Evolutionary conservation across 2,113 vertebrate genomes (phyloP).

Genomic region (Pyrgilauda ruficollis): DNA sequence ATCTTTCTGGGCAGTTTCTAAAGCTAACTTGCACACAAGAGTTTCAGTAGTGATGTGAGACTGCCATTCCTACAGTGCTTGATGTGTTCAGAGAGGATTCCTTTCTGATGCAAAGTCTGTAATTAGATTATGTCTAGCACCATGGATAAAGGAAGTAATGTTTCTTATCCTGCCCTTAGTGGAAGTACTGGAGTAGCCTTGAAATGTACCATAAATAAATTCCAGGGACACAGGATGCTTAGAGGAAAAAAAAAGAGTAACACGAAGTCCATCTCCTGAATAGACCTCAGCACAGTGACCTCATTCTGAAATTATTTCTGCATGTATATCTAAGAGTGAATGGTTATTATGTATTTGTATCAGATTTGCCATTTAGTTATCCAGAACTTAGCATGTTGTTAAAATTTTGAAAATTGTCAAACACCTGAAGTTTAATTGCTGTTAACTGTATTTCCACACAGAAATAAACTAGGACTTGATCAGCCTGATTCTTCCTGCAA

Average conservation of each 20-base stretch:
- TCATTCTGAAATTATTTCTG: not conserved
- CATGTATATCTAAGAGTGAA: not conserved
- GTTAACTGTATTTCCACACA: not conserved
- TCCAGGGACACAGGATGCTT: not conserved
- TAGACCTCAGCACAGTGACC: not conserved
- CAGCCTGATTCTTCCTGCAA: not conserved
- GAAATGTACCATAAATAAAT: not conserved
- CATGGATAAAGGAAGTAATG: slow-evolving; percentile 17
- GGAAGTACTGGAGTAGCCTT: not conserved
- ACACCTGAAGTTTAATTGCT: not conserved
- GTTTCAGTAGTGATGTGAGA: not conserved
- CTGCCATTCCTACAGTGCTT: not conserved
- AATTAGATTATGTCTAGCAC: slow-evolving; percentile 52
- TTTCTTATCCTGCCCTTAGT: slow-evolving; percentile 11
- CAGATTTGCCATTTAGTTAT: not conserved
- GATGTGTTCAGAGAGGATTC: slow-evolving; percentile 40
- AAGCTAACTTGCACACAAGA: not conserved
- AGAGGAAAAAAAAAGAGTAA: not conserved
- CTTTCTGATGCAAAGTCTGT: slow-evolving; percentile 42
- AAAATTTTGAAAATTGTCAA: not conserved
- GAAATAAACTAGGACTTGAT: not conserved
- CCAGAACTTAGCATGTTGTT: not conserved
- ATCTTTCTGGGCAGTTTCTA: not conserved
- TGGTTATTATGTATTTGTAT: not conserved
- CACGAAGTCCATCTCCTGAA: not conserved